Percentiles rank a stretch among this genome's conserved stretches.
These are phyloP conservation scores for Pyrocephalus nanus DNA, from an alignment of 2,797 vertebrate genomes.

Conservation along the genomic window DNA sequence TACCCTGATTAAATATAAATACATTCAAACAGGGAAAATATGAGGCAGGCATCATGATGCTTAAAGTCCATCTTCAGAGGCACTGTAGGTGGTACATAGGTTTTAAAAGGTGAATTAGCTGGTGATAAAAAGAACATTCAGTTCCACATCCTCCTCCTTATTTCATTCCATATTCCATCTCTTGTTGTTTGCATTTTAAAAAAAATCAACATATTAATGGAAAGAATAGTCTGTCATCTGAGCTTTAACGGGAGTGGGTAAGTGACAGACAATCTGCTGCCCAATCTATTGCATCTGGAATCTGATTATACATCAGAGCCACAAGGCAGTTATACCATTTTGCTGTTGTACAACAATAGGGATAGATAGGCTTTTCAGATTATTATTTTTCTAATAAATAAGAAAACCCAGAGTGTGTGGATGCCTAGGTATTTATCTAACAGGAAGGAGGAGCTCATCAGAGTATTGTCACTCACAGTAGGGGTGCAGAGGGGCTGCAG, in stretches of 20 bases:
- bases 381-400: conserved; percentile 38
- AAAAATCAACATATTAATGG: conserved; percentile 22
- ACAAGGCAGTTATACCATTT: background rate
- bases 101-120: background rate
- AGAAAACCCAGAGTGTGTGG: background rate
- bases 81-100: background rate
- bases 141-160: background rate
- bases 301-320: conserved; percentile 31
- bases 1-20: conserved; percentile 39
- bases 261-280: conserved; percentile 38
- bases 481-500: background rate
- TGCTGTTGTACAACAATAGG: background rate
- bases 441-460: conserved; percentile 19
- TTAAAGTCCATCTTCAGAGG: background rate
- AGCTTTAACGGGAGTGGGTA: conserved; percentile 55
- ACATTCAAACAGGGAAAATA: background rate
- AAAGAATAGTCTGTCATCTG: conserved; percentile 29
- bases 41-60: background rate
- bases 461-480: background rate
- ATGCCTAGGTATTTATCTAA: conserved; percentile 2
- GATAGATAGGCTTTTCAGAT: conserved; percentile 25
- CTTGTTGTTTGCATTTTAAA: background rate
- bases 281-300: conserved; percentile 31
- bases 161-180: background rate
- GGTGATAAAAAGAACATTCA: background rate